Evolutionary conservation across 2,113 vertebrate species (phyloP), one percentile per base, ranked within the genome.

Genomic region (Hippocampus barbouri): DNA sequence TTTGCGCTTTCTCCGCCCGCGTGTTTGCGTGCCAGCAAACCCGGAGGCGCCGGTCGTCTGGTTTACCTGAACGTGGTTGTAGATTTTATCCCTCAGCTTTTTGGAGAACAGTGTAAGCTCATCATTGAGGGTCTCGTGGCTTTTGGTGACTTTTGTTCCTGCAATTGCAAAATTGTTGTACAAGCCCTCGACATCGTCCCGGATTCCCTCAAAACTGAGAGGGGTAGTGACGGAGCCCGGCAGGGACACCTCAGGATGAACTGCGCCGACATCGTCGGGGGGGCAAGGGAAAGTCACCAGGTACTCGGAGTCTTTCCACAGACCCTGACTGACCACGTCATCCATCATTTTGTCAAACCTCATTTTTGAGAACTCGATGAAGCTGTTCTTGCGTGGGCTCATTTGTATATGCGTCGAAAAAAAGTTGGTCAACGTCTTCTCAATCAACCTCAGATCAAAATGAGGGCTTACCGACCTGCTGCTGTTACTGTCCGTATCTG

Each of bases 41-140:
- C 27, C 43, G 14, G 43, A 18, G 10, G 40, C 20, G 23, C 3
- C 7, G 1, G 10, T 43, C 12, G 21, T n/a, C 63, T 25, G 40
- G 23, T 47, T 66, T 16, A 15, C n/a, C 43, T 47, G 16, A 1
- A 66, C 23, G 2, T 66, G 43, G 7, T 25, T 9, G 9, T 47
- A 66, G 43, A 66, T 66, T 66, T 66, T 66, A 47, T 66, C 23
- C 23, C 43, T 47, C 23, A 66, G n/a, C 43, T 66, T 66, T 47
- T 66, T 66, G 2, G 64, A 66, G 27, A 66, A 66, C 43, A 23
- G 47, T 9, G 12, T 66, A 15, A 66, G 27, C 11, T 66, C 41
- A 2, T 66, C 43, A 47, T 27, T 45, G 64, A 66, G 64, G 2
- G 7, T 27, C 5, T 25, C 64, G 18, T 25, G 43, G 14, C 8